Conservation (phyloP, 2,888 invertebrate genomes). For the Caenorhabditis afra region DNA sequence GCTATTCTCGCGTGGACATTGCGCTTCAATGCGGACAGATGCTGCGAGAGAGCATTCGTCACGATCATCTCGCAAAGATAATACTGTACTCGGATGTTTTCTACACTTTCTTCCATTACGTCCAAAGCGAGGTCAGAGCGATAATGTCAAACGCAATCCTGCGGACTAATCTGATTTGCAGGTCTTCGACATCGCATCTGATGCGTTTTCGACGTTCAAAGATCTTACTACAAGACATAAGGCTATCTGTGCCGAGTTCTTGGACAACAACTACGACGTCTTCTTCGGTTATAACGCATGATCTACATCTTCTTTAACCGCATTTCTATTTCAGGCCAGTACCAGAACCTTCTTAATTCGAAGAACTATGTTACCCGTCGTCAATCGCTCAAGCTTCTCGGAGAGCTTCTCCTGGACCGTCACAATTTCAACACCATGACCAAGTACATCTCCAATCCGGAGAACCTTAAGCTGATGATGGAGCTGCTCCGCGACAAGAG, state of each 20-base stretch:
- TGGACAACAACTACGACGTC: slow-evolving; percentile 98
- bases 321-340: slow-evolving; percentile 83
- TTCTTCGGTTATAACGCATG: too few species aligned
- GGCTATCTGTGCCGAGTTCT: slow-evolving; percentile 94
- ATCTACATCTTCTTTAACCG: too few species aligned
- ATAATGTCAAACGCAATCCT: neutral
- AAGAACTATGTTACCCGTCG: slow-evolving; percentile 99
- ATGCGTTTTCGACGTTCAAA: slow-evolving; percentile 99
- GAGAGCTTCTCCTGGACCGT: slow-evolving; percentile 96
- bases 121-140: slow-evolving; percentile 56
- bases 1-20: slow-evolving; percentile 97
- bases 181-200: slow-evolving; percentile 99
- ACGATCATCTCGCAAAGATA: slow-evolving; percentile 97
- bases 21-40: slow-evolving; percentile 99
- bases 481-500: slow-evolving; percentile 99
- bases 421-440: slow-evolving; percentile 95
- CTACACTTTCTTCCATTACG: slow-evolving; percentile 98
- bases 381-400: slow-evolving; percentile 97
- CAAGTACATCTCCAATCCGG: slow-evolving; percentile 92
- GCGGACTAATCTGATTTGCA: slow-evolving; percentile 85
- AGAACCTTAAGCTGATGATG: slow-evolving; percentile 99
- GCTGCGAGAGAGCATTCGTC: slow-evolving; percentile 97
- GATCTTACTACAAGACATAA: slow-evolving; percentile 84
- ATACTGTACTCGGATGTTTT: slow-evolving; percentile 98
- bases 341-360: slow-evolving; percentile 96